A percentile compares a stretch with the other conserved stretches of the same genome.
phyloP scores from a whole-genome alignment of 2,888 invertebrate species.

The Myopa tessellatipennis region DNA sequence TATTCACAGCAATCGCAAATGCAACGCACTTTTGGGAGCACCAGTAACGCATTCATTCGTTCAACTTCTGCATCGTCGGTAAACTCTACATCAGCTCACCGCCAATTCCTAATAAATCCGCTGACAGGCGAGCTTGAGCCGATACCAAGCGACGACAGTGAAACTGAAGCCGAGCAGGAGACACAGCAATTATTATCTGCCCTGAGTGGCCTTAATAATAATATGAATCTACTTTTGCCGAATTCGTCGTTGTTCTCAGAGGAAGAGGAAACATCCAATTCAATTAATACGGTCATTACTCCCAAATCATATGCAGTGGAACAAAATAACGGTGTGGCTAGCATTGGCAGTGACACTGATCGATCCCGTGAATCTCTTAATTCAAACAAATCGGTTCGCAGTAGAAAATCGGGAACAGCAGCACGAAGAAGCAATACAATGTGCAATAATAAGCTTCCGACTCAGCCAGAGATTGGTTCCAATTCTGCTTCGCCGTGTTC shows the following conservation, averaged over 20 bases:
- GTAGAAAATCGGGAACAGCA: slow-evolving; percentile 48
- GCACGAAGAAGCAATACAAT: slow-evolving; percentile 40
- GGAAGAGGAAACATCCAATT: slow-evolving; percentile 68
- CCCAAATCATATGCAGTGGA: slow-evolving; percentile 70
- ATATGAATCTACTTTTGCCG: slow-evolving; percentile 49
- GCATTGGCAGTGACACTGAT: slow-evolving; percentile 70
- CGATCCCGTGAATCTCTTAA: slow-evolving; percentile 69
- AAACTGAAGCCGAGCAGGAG: slow-evolving; percentile 72
- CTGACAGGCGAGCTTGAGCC: slow-evolving; percentile 88
- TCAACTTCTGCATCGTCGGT: slow-evolving; percentile 39
- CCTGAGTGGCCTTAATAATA: slow-evolving; percentile 27
- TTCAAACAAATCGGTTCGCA: slow-evolving; percentile 66
- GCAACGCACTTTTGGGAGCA: slow-evolving; percentile 41
- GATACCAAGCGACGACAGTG: slow-evolving; percentile 77
- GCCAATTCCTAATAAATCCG: slow-evolving; percentile 88
- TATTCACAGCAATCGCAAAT: slow-evolving; percentile 36
- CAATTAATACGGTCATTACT: slow-evolving; percentile 70
- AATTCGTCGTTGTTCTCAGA: slow-evolving; percentile 58
- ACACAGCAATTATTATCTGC: slow-evolving; percentile 46
- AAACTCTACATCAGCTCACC: slow-evolving; percentile 69
- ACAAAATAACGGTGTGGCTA: slow-evolving; percentile 54
- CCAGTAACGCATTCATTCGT: slow-evolving; percentile 43
- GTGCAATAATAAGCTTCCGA: slow-evolving; percentile 45
- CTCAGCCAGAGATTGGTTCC: slow-evolving; percentile 39
- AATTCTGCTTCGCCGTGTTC: slow-evolving; percentile 51